Conservation (phyloP, 2,888 invertebrate species). For the Alentia gelatinosa region DNA sequence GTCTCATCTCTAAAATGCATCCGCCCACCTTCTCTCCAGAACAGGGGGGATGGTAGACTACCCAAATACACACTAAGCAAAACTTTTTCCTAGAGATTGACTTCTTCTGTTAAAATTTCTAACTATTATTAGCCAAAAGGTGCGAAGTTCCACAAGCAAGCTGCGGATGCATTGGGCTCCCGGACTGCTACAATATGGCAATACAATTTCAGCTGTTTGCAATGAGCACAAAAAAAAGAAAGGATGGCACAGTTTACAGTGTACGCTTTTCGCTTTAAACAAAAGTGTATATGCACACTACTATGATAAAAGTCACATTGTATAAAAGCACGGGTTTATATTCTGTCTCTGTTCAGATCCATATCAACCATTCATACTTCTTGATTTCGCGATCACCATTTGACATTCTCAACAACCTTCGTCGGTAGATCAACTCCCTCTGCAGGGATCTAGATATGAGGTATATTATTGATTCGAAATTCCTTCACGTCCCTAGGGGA, state of each 20-base stretch:
- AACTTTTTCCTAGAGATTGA: too few relatives aligned
- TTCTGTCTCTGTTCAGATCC: background rate
- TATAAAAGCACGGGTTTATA: background rate
- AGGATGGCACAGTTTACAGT: conserved; percentile 27
- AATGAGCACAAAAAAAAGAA: background rate
- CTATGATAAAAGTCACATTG: background rate
- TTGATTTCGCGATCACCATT: background rate
- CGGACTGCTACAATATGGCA: conserved; percentile 27
- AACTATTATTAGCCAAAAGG: background rate
- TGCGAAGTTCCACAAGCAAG: background rate
- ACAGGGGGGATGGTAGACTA: too few relatives aligned
- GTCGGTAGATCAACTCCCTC: background rate
- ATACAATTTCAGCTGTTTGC: conserved; percentile 1
- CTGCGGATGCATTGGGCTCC: background rate
- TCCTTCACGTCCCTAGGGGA: background rate
- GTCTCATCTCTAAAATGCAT: background rate
- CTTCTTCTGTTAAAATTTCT: background rate
- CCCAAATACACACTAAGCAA: too few relatives aligned
- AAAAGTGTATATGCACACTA: conserved; percentile 8
- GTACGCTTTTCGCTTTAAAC: background rate
- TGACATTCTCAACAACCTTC: background rate
- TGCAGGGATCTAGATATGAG: background rate
- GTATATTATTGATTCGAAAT: background rate
- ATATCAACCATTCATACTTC: background rate
- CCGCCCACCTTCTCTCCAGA: too few relatives aligned